Conservation (phyloP, 1,140 invertebrate species). For the Geopemphigus sp. region DNA sequence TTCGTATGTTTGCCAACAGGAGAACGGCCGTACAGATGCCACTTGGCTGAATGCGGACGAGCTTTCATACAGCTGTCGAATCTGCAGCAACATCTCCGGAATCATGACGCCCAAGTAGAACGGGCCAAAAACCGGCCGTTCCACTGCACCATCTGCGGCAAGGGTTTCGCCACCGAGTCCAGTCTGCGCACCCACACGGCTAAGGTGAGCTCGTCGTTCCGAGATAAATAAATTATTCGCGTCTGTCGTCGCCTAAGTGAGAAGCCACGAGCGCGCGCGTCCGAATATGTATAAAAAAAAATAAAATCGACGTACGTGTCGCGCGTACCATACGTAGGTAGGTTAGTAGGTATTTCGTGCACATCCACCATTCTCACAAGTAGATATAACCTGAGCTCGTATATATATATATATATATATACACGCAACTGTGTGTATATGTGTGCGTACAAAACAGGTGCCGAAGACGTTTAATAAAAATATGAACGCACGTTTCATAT, state of each 20-base stretch:
- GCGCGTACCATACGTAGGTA: background rate
- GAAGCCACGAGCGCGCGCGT: too few species aligned
- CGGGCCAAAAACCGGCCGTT: constrained; percentile 91
- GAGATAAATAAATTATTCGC: too few species aligned
- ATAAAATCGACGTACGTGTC: too few species aligned
- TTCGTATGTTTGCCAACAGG: constrained; percentile 64
- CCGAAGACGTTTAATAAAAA: background rate
- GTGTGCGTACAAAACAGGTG: background rate
- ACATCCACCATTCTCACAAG: too few species aligned
- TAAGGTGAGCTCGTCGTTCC: constrained; percentile 81
- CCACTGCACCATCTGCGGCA: constrained; percentile 94
- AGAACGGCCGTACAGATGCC: constrained; percentile 95
- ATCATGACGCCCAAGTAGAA: constrained; percentile 94
- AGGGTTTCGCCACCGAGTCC: constrained; percentile 93
- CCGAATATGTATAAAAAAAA: too few species aligned
- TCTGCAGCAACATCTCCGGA: constrained; percentile 92
- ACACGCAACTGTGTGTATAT: too few species aligned
- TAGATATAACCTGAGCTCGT: too few species aligned
- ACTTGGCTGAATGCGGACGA: constrained; percentile 89
- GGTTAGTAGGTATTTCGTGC: too few species aligned
- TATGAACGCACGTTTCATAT: background rate
- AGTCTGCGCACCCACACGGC: constrained; percentile 91
- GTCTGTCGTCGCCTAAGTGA: too few species aligned
- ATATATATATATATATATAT: background rate
- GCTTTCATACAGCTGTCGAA: constrained; percentile 97